These are phyloP conservation scores for Drosophila mauritiana DNA, from an alignment of 1,140 invertebrate genomes.

Conservation along the genomic window DNA sequence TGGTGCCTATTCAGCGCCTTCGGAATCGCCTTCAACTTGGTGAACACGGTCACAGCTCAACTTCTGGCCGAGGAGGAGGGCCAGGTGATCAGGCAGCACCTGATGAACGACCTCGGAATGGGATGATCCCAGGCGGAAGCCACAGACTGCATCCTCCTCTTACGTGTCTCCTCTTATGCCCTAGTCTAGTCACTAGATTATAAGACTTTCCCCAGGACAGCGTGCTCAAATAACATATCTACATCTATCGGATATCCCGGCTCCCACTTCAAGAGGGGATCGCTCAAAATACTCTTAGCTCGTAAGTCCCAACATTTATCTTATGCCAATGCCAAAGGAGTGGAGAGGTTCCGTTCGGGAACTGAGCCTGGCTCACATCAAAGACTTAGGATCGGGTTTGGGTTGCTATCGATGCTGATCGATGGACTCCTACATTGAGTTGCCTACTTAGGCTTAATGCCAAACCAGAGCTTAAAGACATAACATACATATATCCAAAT, in stretches of 20 bases:
- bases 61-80: constrained; percentile 76
- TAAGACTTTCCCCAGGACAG: constrained; percentile 66
- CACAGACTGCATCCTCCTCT: constrained; percentile 54
- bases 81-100: constrained; percentile 75
- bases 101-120: constrained; percentile 81
- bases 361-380: constrained; percentile 68
- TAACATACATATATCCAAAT: constrained; percentile 10
- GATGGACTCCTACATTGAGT: constrained; percentile 5
- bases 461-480: constrained; percentile 41
- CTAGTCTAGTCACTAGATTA: constrained; percentile 64
- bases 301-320: constrained; percentile 56
- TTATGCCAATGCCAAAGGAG: constrained; percentile 76
- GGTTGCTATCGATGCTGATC: not conserved
- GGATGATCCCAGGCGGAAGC: constrained; percentile 29
- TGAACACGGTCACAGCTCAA: constrained; percentile 87
- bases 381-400: constrained; percentile 61
- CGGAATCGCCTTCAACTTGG: constrained; percentile 95
- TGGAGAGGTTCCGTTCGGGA: constrained; percentile 19
- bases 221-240: constrained; percentile 58
- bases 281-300: constrained; percentile 59
- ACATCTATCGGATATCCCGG: constrained; percentile 12
- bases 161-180: constrained; percentile 26
- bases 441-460: constrained; percentile 51
- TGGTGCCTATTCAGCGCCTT: constrained; percentile 96
- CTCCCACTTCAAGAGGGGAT: constrained; percentile 29